phyloP scores from a whole-genome alignment of 2,888 invertebrate species.

The Pristionchus fissidentatus region DNA sequence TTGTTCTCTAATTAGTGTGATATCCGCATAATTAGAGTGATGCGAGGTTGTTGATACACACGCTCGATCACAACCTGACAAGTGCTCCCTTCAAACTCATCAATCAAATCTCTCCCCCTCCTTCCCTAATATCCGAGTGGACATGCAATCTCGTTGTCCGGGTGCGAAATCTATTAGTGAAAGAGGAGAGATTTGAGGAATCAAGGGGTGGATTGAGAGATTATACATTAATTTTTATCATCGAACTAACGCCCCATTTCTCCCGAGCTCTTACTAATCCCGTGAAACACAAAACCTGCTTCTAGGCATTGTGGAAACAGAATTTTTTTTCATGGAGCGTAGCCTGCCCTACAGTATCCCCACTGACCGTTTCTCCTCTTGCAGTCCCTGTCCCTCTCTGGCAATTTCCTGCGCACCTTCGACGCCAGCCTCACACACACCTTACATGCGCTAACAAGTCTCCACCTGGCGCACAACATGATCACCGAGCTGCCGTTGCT shows the following conservation, averaged over 20 bases:
- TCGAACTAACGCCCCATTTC: no score
- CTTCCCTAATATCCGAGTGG: not conserved
- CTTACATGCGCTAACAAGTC: conserved; percentile 58
- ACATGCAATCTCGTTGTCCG: no score
- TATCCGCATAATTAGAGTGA: not conserved
- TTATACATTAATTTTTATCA: no score
- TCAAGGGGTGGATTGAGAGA: not conserved
- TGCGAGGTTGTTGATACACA: conserved; percentile 10
- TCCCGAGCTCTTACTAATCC: no score
- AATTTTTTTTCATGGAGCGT: no score
- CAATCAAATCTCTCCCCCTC: not conserved
- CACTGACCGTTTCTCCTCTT: conserved; percentile 51
- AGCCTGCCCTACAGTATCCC: no score
- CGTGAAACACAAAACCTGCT: no score
- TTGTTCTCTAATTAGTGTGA: not conserved
- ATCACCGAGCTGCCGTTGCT: conserved; percentile 66
- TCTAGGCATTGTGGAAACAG: no score
- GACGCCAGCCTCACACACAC: conserved; percentile 58
- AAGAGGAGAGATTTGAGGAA: not conserved
- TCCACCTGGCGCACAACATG: conserved; percentile 72
- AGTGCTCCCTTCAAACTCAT: conserved; percentile 10
- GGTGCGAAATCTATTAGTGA: no score
- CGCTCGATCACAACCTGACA: no score
- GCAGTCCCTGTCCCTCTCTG: conserved; percentile 65
- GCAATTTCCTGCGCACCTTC: conserved; percentile 60